These are phyloP conservation scores for Drosophila picticornis DNA, from an alignment of 2,888 invertebrate species.

Conservation along the genomic window DNA sequence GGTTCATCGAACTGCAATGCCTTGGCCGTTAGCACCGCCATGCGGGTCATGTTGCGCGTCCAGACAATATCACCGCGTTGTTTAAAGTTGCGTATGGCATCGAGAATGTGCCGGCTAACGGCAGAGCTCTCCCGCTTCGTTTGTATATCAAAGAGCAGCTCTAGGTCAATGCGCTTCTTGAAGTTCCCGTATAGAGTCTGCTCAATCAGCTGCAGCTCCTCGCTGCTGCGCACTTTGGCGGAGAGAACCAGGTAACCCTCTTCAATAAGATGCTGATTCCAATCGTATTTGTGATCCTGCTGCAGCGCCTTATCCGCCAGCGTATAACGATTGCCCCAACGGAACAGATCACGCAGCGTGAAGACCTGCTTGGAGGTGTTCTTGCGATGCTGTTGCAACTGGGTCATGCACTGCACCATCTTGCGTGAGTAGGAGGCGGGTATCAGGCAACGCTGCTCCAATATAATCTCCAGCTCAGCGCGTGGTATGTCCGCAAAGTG, in stretches of 20 bases:
- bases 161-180: conserved; percentile 90
- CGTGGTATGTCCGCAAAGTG: conserved; percentile 98
- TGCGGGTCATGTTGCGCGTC: conserved; percentile 95
- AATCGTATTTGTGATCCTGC: conserved; percentile 91
- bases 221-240: conserved; percentile 93
- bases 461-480: conserved; percentile 93
- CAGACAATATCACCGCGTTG: conserved; percentile 92
- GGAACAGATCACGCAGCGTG: conserved; percentile 96
- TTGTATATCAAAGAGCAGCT: conserved; percentile 90
- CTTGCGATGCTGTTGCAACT: conserved; percentile 93
- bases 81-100: conserved; percentile 87
- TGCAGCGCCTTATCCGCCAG: conserved; percentile 88
- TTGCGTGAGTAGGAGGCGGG: conserved; percentile 95
- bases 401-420: conserved; percentile 96
- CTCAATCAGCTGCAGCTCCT: conserved; percentile 93
- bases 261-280: conserved; percentile 98
- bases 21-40: conserved; percentile 92
- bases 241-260: conserved; percentile 98
- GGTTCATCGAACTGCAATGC: conserved; percentile 97
- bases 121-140: conserved; percentile 88
- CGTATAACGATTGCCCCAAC: conserved; percentile 98
- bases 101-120: conserved; percentile 90
- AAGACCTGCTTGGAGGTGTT: conserved; percentile 96
- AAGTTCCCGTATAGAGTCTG: conserved; percentile 92
- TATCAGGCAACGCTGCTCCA: conserved; percentile 94